Conservation (phyloP, 2,888 invertebrate species). For the Autographa pulchrina region DNA sequence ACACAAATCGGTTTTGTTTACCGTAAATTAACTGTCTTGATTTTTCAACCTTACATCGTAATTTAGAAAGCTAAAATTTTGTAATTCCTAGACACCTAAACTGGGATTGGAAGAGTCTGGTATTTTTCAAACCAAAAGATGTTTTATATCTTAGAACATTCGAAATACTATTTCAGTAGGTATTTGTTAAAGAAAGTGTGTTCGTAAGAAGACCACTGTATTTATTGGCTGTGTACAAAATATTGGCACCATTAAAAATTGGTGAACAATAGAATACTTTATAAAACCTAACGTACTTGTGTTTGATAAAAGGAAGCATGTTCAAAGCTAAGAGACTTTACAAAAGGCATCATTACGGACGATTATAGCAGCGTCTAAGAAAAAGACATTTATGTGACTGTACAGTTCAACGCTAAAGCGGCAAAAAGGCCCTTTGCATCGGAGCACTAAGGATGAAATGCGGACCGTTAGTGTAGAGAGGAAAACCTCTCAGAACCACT, state of each 20-base stretch:
- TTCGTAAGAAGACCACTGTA: neutral
- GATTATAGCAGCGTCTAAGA: conserved; percentile 4
- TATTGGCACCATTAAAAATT: conserved; percentile 2
- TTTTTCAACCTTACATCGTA: neutral
- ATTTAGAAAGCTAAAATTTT: neutral
- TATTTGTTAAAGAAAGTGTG: neutral
- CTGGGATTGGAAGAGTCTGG: conserved; percentile 1
- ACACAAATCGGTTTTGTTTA: conserved; percentile 4
- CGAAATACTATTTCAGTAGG: neutral
- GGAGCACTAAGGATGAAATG: conserved; percentile 4
- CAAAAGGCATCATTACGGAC: conserved; percentile 4
- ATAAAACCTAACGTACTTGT: conserved; percentile 4
- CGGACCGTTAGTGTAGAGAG: conserved; percentile 1
- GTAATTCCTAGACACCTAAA: neutral
- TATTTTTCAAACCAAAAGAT: neutral
- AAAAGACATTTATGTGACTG: conserved; percentile 3
- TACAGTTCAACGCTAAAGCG: conserved; percentile 4
- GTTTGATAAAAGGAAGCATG: conserved; percentile 4
- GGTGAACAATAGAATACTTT: conserved; percentile 4
- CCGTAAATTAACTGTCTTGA: conserved; percentile 2
- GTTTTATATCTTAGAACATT: neutral
- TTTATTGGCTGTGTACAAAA: neutral
- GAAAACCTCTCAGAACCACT: neutral
- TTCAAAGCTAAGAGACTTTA: conserved; percentile 4
- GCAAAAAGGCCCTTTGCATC: conserved; percentile 2